phyloP scores from a whole-genome alignment of 2,113 vertebrate genomes.

The Stomatorhinus ivindoensis region DNA sequence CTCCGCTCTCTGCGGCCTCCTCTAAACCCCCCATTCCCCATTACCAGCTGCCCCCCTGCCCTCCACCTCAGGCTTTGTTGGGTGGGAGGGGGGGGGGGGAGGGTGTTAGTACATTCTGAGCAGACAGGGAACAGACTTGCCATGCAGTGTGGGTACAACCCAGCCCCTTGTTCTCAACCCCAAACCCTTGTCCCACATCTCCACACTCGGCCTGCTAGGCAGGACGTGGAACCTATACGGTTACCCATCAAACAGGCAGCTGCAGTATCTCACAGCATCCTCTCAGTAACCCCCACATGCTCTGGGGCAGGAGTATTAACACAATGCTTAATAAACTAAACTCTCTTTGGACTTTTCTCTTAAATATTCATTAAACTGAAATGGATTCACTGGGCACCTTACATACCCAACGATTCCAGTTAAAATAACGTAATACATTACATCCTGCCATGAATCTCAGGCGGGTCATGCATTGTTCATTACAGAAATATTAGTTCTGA shows the following conservation, averaged over 20 bases:
- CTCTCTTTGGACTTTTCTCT: not conserved
- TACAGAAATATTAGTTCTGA: not conserved
- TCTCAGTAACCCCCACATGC: not conserved
- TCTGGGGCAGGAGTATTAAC: not conserved
- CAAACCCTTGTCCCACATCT: not conserved
- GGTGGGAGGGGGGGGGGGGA: not conserved
- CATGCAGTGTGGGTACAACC: not conserved
- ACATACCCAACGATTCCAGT: not conserved
- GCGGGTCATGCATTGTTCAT: not conserved
- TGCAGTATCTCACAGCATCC: not conserved
- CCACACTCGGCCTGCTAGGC: not conserved
- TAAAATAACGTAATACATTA: not conserved
- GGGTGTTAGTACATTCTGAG: not conserved
- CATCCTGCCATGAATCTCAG: not conserved
- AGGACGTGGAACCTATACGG: not conserved
- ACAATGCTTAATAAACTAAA: not conserved
- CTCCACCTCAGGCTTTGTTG: not conserved
- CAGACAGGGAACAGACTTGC: not conserved
- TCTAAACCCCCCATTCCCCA: not conserved
- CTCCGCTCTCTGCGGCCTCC: not conserved
- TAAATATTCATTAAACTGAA: not conserved
- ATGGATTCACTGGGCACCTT: not conserved
- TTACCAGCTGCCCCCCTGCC: not conserved
- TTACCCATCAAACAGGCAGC: not conserved
- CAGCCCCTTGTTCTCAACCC: not conserved